phyloP scores from a whole-genome alignment of 2,113 vertebrate genomes.

The Cepphus grylle region DNA sequence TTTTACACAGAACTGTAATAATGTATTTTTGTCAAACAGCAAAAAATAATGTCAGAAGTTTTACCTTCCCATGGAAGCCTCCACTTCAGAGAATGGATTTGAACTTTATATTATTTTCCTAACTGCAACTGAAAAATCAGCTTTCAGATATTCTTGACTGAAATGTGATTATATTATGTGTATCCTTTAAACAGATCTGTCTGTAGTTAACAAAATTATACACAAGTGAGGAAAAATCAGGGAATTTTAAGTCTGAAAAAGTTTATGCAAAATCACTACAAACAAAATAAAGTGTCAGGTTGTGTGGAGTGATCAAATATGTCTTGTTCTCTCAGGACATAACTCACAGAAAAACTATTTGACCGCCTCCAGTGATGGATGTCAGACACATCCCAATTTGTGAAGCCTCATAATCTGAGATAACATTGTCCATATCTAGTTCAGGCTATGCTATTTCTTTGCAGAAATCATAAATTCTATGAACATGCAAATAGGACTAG shows the following conservation, averaged over 20 bases:
- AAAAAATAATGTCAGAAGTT: neutral
- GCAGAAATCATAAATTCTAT: neutral
- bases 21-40: neutral
- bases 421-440: neutral
- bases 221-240: neutral
- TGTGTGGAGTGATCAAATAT: neutral
- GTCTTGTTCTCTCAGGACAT: neutral
- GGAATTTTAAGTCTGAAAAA: neutral
- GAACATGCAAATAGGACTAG: neutral
- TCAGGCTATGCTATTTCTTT: neutral
- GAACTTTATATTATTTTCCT: neutral
- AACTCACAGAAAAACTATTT: neutral
- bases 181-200: neutral
- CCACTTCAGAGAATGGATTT: neutral
- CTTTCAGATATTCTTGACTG: neutral
- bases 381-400: neutral
- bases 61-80: neutral
- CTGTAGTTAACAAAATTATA: neutral
- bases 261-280: neutral
- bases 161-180: neutral
- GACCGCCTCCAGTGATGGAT: neutral
- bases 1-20: neutral
- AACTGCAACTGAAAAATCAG: neutral
- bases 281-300: neutral
- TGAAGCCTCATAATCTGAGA: neutral